Evolutionary conservation across 2,113 vertebrate genomes (phyloP).

Genomic region (Rhinoptilus africanus): DNA sequence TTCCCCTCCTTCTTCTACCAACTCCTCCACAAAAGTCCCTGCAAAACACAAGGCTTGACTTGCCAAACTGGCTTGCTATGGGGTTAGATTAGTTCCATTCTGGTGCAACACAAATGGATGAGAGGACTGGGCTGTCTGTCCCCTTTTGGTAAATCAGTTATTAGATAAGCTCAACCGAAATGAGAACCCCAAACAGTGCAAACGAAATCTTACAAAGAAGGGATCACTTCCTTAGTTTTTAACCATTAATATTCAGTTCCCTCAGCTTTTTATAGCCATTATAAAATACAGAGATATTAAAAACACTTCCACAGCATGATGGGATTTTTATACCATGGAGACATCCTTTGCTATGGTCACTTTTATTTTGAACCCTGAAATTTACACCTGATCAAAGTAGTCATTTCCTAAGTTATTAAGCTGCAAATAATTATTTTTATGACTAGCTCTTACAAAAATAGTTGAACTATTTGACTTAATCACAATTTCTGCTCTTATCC

Average conservation of each 20-base stretch:
- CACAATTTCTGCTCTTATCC: not conserved
- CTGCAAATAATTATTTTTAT: not conserved
- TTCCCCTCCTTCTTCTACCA: not conserved
- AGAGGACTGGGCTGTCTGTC: not conserved
- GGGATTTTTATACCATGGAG: not conserved
- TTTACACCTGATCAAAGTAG: not conserved
- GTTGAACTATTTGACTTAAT: not conserved
- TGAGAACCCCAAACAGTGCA: not conserved
- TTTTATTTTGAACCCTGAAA: not conserved
- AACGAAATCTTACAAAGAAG: not conserved
- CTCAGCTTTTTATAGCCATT: not conserved
- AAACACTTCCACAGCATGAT: not conserved
- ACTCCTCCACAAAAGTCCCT: not conserved
- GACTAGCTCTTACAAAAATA: not conserved
- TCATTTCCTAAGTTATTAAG: not conserved
- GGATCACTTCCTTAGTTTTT: not conserved
- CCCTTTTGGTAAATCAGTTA: not conserved
- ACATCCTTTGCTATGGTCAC: not conserved
- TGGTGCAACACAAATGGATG: not conserved
- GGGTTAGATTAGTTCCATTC: not conserved
- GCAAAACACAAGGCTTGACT: not conserved
- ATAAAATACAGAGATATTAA: not conserved
- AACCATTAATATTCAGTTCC: not conserved
- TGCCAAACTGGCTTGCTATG: not conserved
- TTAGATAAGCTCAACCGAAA: not conserved